Evolutionary conservation across 2,888 invertebrate species (phyloP).

Genomic region (Trachelus iudaicus): DNA sequence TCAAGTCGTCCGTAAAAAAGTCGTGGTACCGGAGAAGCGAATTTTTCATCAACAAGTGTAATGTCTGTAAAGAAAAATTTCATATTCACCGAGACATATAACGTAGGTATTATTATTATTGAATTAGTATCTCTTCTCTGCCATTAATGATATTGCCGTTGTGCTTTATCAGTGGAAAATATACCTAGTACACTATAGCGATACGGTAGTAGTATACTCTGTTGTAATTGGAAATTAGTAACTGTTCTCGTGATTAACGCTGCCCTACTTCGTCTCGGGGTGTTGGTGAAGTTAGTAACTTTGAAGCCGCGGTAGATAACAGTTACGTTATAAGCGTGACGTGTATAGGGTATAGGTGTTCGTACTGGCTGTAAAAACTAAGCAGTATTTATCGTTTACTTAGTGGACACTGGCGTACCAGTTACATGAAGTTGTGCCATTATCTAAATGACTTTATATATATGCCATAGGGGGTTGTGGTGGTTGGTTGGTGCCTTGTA

Average conservation of each 20-base stretch:
- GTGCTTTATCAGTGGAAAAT: not conserved
- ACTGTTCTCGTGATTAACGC: not conserved
- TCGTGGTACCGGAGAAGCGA: not conserved
- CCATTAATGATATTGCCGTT: not conserved
- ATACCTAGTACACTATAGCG: not conserved
- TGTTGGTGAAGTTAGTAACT: not conserved
- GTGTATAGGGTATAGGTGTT: not conserved
- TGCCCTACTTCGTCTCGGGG: not conserved
- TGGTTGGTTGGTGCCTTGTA: conserved; percentile 63
- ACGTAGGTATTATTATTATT: too few relatives aligned
- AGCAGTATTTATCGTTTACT: conserved; percentile 31
- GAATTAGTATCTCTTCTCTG: not conserved
- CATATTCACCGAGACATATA: too few relatives aligned
- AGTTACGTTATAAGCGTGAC: not conserved
- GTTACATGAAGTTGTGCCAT: conserved; percentile 49
- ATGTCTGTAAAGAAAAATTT: too few relatives aligned
- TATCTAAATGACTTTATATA: conserved; percentile 48
- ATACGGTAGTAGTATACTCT: not conserved
- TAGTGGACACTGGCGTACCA: conserved; percentile 10
- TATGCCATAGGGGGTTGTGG: conserved; percentile 44
- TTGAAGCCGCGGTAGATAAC: not conserved
- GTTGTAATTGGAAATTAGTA: not conserved
- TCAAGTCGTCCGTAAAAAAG: not conserved
- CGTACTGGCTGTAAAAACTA: conserved; percentile 6
- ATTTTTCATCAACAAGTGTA: not conserved